These are phyloP conservation scores for Drosophila ustulata DNA, from an alignment of 2,888 invertebrate species.

Conservation along the genomic window DNA sequence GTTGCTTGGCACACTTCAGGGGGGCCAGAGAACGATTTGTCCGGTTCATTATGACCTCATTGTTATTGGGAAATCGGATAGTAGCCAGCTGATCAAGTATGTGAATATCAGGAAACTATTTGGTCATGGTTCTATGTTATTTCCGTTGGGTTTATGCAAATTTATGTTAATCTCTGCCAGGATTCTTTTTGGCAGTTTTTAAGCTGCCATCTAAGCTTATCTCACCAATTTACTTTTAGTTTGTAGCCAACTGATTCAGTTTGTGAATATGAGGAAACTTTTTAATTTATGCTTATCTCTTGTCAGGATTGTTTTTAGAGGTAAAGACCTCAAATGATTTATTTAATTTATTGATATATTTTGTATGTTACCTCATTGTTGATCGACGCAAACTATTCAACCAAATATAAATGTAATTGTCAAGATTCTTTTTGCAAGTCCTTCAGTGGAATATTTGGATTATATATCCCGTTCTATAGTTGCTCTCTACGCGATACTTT, in stretches of 20 bases:
- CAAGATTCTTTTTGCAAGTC: background rate
- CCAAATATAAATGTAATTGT: background rate
- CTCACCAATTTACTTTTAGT: no score
- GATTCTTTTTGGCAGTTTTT: background rate
- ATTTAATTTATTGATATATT: no score
- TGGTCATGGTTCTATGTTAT: no score
- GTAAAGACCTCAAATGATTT: no score
- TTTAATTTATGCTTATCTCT: no score
- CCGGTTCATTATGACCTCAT: slow-evolving; percentile 22
- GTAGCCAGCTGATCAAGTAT: background rate
- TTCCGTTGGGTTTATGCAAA: no score
- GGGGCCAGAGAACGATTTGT: slow-evolving; percentile 23
- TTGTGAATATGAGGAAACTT: background rate
- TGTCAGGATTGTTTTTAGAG: background rate
- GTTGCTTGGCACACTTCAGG: slow-evolving; percentile 49
- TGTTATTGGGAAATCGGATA: slow-evolving; percentile 13
- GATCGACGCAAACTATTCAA: no score
- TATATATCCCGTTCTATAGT: background rate
- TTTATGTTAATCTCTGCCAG: background rate
- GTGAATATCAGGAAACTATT: background rate
- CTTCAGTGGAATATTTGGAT: background rate
- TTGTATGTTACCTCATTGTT: no score
- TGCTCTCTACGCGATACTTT: background rate
- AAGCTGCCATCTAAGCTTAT: background rate
- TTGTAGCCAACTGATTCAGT: background rate